Conservation (phyloP, 2,113 vertebrate species). For the Ophthalmolycus amberensis region DNA sequence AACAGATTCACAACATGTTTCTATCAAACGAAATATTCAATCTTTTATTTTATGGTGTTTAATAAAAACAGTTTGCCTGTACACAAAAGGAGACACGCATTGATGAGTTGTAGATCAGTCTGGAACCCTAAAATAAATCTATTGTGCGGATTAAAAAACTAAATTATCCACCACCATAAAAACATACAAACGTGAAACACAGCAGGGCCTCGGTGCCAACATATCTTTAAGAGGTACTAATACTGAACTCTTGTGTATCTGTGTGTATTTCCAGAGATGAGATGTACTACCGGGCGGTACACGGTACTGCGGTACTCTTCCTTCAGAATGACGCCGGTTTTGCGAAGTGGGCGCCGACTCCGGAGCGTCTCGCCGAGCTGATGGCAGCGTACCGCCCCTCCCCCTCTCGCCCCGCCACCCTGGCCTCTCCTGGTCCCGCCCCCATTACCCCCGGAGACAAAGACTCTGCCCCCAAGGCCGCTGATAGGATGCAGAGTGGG, state of each 20-base stretch:
- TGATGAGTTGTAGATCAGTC: too few species aligned
- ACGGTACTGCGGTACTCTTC: slow-evolving; percentile 93
- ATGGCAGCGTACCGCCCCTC: slow-evolving; percentile 85
- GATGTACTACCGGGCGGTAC: slow-evolving; percentile 95
- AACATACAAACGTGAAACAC: too few species aligned
- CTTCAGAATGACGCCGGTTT: slow-evolving; percentile 95
- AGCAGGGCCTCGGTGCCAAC: too few species aligned
- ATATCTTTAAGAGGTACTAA: too few species aligned
- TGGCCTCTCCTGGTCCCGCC: slow-evolving; percentile 75
- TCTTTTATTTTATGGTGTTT: too few species aligned
- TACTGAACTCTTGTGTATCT: background rate
- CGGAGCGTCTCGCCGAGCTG: slow-evolving; percentile 91
- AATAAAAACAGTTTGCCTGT: too few species aligned
- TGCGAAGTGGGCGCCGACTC: slow-evolving; percentile 91
- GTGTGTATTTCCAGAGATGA: slow-evolving; percentile 86
- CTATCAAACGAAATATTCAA: too few species aligned
- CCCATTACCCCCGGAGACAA: slow-evolving; percentile 78
- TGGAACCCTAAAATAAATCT: too few species aligned
- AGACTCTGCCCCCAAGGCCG: slow-evolving; percentile 84
- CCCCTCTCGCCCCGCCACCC: slow-evolving; percentile 72
- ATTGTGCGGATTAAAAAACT: too few species aligned
- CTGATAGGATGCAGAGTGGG: slow-evolving; percentile 75
- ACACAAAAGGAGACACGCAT: too few species aligned
- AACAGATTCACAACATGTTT: too few species aligned
- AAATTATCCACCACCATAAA: too few species aligned